Evolutionary conservation across 2,113 vertebrate species (phyloP).

Genomic region (Sciurus niger): DNA sequence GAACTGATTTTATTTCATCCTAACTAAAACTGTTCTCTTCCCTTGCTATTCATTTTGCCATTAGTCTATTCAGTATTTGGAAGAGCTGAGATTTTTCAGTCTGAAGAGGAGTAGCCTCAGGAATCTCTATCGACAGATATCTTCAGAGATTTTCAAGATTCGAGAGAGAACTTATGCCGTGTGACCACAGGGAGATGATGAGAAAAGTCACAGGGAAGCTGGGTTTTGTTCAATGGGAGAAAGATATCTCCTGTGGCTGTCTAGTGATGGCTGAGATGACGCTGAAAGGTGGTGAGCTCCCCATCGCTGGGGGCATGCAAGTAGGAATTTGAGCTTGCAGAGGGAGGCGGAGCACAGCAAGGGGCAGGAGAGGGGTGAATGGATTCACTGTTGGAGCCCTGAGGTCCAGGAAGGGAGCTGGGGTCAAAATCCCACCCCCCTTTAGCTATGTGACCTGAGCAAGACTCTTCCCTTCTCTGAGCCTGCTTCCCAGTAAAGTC

Average conservation of each 20-base stretch:
- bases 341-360: neutral
- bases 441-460: neutral
- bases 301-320: neutral
- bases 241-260: neutral
- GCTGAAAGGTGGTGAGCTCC: neutral
- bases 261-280: neutral
- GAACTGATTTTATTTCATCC: neutral
- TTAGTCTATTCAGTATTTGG: slow-evolving; percentile 16
- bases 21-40: neutral
- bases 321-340: neutral
- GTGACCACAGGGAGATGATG: neutral
- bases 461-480: neutral
- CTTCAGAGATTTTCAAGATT: neutral
- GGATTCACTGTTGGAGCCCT: neutral
- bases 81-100: neutral
- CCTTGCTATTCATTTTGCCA: slow-evolving; percentile 19
- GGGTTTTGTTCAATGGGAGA: neutral
- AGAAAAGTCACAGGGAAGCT: neutral
- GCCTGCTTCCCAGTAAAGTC: neutral
- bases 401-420: neutral
- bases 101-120: neutral
- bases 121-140: neutral
- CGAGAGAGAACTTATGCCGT: neutral
- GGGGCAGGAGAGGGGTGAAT: neutral
- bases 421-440: neutral